Conservation (phyloP, 2,113 vertebrate genomes). For the Odocoileus virginianus region DNA sequence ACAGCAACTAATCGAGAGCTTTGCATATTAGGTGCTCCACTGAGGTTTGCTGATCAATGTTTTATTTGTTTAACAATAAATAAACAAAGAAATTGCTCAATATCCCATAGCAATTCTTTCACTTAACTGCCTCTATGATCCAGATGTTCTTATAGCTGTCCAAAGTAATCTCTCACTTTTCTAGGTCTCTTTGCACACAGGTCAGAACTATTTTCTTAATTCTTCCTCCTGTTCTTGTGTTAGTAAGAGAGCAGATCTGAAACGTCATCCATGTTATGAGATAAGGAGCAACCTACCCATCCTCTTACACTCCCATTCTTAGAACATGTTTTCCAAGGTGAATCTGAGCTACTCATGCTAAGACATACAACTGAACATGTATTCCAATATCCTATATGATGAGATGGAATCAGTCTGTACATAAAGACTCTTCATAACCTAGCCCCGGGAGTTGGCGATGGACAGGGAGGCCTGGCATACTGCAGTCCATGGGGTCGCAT, state of each 20-base stretch:
- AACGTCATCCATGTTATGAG: neutral
- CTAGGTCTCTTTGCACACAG: neutral
- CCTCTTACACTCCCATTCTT: neutral
- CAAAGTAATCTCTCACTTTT: neutral
- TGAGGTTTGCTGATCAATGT: neutral
- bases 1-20: neutral
- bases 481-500: neutral
- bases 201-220: neutral
- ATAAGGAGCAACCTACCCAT: neutral
- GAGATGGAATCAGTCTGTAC: neutral
- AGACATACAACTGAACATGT: neutral
- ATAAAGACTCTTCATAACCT: neutral
- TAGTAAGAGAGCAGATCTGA: neutral
- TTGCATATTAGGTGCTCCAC: neutral
- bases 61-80: constrained; percentile 17
- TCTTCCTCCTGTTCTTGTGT: neutral
- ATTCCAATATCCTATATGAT: neutral
- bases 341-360: neutral
- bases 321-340: neutral
- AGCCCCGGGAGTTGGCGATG: fast-evolving
- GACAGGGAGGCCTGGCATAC: neutral
- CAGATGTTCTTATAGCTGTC: neutral
- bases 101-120: neutral
- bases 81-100: neutral
- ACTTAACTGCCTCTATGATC: neutral